Base-by-base conservation (phyloP, 2,888 invertebrate genomes). In the Neria commutata region DNA sequence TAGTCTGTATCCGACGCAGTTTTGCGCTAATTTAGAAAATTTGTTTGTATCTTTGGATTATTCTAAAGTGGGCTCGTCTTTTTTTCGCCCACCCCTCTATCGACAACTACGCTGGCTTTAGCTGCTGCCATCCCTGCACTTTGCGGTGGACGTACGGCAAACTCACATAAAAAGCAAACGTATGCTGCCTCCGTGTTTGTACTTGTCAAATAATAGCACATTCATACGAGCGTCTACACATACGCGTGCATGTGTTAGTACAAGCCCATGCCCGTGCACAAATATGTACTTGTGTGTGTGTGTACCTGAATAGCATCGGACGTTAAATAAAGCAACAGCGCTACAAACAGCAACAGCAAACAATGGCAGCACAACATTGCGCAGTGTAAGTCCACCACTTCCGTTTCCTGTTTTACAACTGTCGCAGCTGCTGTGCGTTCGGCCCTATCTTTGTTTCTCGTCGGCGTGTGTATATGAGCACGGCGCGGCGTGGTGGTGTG, bases 381-480 rank as follows among this genome's bases (percentile, higher is more conserved):
- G 29, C 29, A 29, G 29, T 11, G 11, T 11, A 37, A 42, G 42
- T 5, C 42, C 17, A 40, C n/a, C 24, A 21, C 16, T 25, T 47
- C 37, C 47, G 42, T 16, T 40, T 23, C 40, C 4, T 21, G 17
- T 54, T 54, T 54, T 46, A 54, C 46, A 46, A 54, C 23, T 34
- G 34, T 8, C 34, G 46, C 54, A 56, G 55, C 17, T 42, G 37
- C n/a, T 24, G 37, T 49, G 17, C 19, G 40, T 42, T 55, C 29
- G 37, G 25, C 24, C n/a, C 8, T n/a, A n/a, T 37, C 4, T 37
- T 6, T 37, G 37, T n/a, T n/a, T n/a, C n/a, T n/a, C 11, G 37
- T 37, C 8, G 6, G 37, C 4, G 37, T 37, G 37, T 6, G 8
- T 37, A 37, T 37, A n/a, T 37, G 8, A n/a, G n/a, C n/a, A n/a